Conservation (phyloP, 2,888 invertebrate species). For the Drosophila robusta region DNA sequence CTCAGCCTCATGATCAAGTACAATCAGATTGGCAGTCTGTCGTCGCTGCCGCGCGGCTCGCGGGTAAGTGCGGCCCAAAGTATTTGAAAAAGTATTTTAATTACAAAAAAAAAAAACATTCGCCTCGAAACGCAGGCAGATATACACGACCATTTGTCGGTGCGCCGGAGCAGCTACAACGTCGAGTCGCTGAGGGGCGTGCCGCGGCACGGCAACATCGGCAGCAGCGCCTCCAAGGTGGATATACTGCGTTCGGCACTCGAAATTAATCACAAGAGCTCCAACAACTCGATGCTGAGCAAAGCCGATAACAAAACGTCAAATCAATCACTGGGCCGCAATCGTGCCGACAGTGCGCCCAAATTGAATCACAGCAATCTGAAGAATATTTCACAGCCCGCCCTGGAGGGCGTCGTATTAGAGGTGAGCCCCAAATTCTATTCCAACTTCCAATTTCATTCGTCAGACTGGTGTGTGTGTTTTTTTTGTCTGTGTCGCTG, state of each 20-base stretch:
- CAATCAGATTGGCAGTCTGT: constrained; percentile 91
- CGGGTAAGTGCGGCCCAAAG: too few species aligned
- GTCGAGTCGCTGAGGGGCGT: constrained; percentile 84
- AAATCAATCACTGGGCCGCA: constrained; percentile 87
- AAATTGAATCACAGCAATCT: constrained; percentile 86
- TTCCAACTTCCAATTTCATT: constrained; percentile 4
- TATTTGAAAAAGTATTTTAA: too few species aligned
- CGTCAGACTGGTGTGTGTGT: background rate
- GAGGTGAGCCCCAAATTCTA: constrained; percentile 85
- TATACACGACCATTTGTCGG: constrained; percentile 85
- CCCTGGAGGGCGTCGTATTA: constrained; percentile 86
- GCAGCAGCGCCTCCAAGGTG: constrained; percentile 86
- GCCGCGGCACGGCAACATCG: constrained; percentile 80
- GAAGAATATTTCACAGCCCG: constrained; percentile 88
- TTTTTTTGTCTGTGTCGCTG: constrained; percentile 47
- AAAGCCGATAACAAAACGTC: constrained; percentile 86
- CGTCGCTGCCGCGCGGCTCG: constrained; percentile 89
- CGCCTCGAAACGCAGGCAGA: constrained; percentile 80
- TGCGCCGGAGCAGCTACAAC: constrained; percentile 85
- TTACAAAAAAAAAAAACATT: too few species aligned
- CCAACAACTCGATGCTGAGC: constrained; percentile 86
- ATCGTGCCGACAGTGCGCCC: constrained; percentile 88
- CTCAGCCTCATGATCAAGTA: constrained; percentile 91
- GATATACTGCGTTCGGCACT: constrained; percentile 90
- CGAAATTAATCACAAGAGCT: constrained; percentile 88